These are phyloP conservation scores for Andrena hattorfiana DNA, from an alignment of 2,888 invertebrate genomes.

Conservation along the genomic window DNA sequence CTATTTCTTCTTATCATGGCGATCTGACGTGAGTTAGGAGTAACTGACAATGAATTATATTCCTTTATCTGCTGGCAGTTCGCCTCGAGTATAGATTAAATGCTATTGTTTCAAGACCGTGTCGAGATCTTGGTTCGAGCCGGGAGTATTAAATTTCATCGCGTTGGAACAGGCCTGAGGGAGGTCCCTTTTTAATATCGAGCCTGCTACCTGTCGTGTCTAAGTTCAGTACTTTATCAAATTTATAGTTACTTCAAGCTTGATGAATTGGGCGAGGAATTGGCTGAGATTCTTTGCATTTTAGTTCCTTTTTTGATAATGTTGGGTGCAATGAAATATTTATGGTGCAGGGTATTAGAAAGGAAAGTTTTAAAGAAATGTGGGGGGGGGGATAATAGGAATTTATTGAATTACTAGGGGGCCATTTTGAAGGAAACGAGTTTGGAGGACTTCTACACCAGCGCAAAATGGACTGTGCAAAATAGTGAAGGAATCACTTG, in stretches of 20 bases:
- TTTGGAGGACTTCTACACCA: too few relatives aligned
- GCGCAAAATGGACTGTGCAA: too few relatives aligned
- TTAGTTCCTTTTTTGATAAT: neutral
- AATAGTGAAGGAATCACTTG: too few relatives aligned
- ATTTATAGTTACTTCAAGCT: neutral
- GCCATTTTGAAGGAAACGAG: too few relatives aligned
- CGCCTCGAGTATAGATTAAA: constrained; percentile 23
- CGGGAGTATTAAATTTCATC: constrained; percentile 32
- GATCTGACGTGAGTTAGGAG: constrained; percentile 42
- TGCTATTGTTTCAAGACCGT: constrained; percentile 29
- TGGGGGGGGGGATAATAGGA: too few relatives aligned
- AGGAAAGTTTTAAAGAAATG: too few relatives aligned
- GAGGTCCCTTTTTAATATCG: constrained; percentile 1
- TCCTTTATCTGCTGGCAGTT: constrained; percentile 5
- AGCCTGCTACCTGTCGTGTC: neutral
- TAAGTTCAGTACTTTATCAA: neutral
- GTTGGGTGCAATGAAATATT: neutral
- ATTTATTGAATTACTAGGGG: too few relatives aligned
- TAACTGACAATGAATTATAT: constrained; percentile 35
- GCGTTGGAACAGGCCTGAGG: neutral
- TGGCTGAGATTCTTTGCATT: neutral
- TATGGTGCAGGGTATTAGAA: too few relatives aligned
- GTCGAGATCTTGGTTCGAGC: constrained; percentile 27
- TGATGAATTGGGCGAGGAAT: neutral
- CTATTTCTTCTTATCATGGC: constrained; percentile 38